phyloP scores from a whole-genome alignment of 35 echinoderm and acorn worm species.

The Diadema setosum region DNA sequence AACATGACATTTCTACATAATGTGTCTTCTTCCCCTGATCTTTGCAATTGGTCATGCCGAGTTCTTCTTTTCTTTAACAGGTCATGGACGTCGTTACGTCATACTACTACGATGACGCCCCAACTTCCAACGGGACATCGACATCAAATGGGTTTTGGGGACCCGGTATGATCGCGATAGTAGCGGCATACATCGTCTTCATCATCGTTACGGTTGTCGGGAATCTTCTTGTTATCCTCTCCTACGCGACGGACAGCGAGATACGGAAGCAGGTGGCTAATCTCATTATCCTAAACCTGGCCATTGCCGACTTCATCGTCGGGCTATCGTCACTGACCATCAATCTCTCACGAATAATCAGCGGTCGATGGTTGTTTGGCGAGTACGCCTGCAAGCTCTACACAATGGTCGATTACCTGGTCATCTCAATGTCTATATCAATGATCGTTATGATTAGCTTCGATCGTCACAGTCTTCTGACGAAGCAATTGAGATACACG shows the following conservation, averaged over 20 bases:
- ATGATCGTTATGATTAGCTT: slow-evolving; percentile 65
- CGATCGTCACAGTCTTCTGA: slow-evolving; percentile 70
- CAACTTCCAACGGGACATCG: no score
- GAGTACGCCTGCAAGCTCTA: slow-evolving; percentile 53
- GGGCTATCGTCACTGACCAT: slow-evolving; percentile 39
- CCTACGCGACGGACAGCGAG: not conserved
- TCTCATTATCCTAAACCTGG: slow-evolving; percentile 50
- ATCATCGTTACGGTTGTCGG: not conserved
- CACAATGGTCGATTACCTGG: slow-evolving; percentile 47
- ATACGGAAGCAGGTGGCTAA: slow-evolving; percentile 29
- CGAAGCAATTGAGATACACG: slow-evolving; percentile 31
- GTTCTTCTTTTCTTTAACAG: no score
- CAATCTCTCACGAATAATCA: slow-evolving; percentile 32
- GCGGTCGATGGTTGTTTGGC: slow-evolving; percentile 36
- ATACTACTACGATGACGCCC: no score
- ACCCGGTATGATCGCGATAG: no score
- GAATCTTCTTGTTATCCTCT: slow-evolving; percentile 20
- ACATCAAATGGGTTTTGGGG: no score
- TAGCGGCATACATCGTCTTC: no score
- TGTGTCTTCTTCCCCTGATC: no score
- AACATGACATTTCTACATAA: no score
- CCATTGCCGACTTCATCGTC: slow-evolving; percentile 61
- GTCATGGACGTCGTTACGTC: no score
- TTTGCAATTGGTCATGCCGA: no score
- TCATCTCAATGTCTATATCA: slow-evolving; percentile 16